Evolutionary conservation across 2,797 vertebrate species (phyloP).

Genomic region (Gymnoscopelus braueri): DNA sequence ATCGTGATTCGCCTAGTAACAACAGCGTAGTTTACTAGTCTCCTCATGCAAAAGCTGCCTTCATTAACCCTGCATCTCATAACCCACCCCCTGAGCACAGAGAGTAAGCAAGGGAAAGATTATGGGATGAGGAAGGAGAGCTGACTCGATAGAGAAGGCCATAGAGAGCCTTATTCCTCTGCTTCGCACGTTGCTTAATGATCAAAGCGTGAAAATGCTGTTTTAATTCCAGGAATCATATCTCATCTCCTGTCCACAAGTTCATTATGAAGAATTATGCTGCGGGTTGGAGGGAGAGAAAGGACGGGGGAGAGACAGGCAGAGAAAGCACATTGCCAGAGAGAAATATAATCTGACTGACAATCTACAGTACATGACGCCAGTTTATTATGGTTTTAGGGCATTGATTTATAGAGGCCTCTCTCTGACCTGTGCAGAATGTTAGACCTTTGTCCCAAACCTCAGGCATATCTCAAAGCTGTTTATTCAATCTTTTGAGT

Average conservation of each 20-base stretch:
- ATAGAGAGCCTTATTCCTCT: conserved; percentile 69
- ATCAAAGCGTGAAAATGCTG: conserved; percentile 79
- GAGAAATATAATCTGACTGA: conserved; percentile 20
- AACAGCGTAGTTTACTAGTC: conserved; percentile 57
- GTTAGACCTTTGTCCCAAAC: conserved; percentile 19
- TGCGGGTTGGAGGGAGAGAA: conserved; percentile 54
- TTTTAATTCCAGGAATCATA: conserved; percentile 81
- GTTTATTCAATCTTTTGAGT: too few relatives aligned
- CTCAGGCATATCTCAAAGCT: background rate
- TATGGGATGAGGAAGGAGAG: conserved; percentile 58
- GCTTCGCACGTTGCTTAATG: conserved; percentile 64
- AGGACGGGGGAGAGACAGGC: conserved; percentile 9
- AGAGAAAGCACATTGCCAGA: background rate
- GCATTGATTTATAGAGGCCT: conserved; percentile 6
- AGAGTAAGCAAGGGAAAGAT: conserved; percentile 59
- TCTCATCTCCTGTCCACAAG: conserved; percentile 77
- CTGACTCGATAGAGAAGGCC: conserved; percentile 68
- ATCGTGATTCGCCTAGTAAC: conserved; percentile 63
- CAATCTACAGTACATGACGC: background rate
- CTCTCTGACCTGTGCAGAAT: conserved; percentile 9
- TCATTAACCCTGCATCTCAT: conserved; percentile 75
- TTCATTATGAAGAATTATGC: conserved; percentile 76
- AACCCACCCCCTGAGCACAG: conserved; percentile 62
- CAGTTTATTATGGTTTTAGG: background rate
- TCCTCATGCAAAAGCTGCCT: conserved; percentile 54